Evolutionary conservation across 2,888 invertebrate species (phyloP), one percentile per base, ranked within the genome.

Genomic region (Marasmarcha lunaedactyla): DNA sequence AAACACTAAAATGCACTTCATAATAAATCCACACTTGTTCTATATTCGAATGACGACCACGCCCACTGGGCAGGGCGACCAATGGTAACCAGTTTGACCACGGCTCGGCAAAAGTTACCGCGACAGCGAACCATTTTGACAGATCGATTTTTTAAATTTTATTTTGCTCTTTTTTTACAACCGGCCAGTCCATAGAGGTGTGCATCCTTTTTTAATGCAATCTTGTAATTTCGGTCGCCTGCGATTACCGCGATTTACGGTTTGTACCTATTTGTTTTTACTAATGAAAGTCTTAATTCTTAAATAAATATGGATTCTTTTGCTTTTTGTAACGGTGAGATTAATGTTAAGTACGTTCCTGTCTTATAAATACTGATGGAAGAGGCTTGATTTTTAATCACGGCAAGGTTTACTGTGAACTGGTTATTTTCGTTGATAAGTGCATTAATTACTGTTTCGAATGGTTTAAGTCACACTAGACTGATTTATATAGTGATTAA

Each of bases 51-150:
- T 59, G 30, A 11, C n/a, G 30, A 30, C 30, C 30, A 30, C 30
- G 30, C 30, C 30, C 10, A n/a, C 30, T 30, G n/a, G 30, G n/a
- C 30, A 11, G n/a, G 30, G 30, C 30, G 30, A 30, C 30, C 30
- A 30, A 30, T 30, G n/a, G 30, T n/a, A 11, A 34, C 34, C 7
- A 13, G 12, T 7, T 33, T 47, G 60, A 60, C 71, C 76, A 71
- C 81, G 79, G 78, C 79, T 68, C 63, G 69, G 65, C 66, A 59
- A 64, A 71, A 74, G 77, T 74, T 74, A 78, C n/a, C n/a, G n/a
- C n/a, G n/a, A 74, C 71, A 59, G 72, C 71, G 58, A 61, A 69
- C 73, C 77, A 71, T 81, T 78, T 76, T 81, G 79, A 81, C 79
- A 79, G 73, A 69, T 74, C 67, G 62, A 68, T 67, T 73, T 76